A percentile compares a stretch with the other conserved stretches of the same genome.
Evolutionary conservation across 1,140 invertebrate genomes (phyloP).

Genomic region (Habropoda laboriosa): DNA sequence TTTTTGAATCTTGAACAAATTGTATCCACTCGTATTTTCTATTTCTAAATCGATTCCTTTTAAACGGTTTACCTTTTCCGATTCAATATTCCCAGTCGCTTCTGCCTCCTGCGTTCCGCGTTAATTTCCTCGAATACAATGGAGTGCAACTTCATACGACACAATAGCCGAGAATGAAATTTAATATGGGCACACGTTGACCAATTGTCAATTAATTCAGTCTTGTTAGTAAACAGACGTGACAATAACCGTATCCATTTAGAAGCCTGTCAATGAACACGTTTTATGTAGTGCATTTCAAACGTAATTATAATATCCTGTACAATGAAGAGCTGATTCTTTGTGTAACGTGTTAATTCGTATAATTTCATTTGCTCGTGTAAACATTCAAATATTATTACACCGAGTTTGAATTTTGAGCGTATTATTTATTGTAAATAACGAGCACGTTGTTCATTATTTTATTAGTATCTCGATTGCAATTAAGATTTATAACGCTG

Average conservation of each 20-base stretch:
- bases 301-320: neutral
- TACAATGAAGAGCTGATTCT: slow-evolving; percentile 1
- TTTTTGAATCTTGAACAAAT: neutral
- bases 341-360: neutral
- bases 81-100: neutral
- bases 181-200: slow-evolving; percentile 23
- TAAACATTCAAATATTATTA: neutral
- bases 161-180: neutral
- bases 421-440: too few relatives aligned
- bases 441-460: too few relatives aligned
- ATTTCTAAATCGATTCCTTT: too few relatives aligned
- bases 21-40: too few relatives aligned
- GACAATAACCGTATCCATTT: slow-evolving; percentile 22
- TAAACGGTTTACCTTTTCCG: neutral
- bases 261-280: slow-evolving; percentile 14
- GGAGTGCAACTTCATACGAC: neutral
- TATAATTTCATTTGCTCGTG: neutral
- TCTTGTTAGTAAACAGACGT: slow-evolving; percentile 42
- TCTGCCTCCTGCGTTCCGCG: neutral
- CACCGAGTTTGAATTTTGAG: too few relatives aligned
- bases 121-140: neutral
- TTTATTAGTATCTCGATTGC: too few relatives aligned
- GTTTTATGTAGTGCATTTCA: neutral
- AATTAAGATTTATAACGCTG: too few relatives aligned
- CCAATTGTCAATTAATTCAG: slow-evolving; percentile 48